These are phyloP conservation scores for Bolinopsis microptera DNA, from an alignment of 37 sponge, comb jelly and placozoan genomes.

Conservation along the genomic window DNA sequence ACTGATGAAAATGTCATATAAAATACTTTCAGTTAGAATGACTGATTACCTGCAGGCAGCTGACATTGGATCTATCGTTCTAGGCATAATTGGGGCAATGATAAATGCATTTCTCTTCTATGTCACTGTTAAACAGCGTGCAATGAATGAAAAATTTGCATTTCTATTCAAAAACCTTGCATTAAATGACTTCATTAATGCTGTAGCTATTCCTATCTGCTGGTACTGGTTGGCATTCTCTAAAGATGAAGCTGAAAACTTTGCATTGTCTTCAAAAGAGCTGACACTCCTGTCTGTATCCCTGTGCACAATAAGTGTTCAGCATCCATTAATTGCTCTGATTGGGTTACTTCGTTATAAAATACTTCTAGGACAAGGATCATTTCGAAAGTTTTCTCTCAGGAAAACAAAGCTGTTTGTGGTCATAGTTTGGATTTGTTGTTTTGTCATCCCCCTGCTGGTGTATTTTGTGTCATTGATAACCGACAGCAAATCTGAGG, in stretches of 20 bases:
- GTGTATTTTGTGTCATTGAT: background rate
- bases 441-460: background rate
- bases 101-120: background rate
- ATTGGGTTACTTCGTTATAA: background rate
- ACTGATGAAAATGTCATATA: too few relatives aligned
- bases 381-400: background rate
- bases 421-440: background rate
- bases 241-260: background rate
- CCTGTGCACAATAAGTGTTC: background rate
- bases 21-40: too few relatives aligned
- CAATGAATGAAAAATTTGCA: background rate
- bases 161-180: background rate
- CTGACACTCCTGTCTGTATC: background rate
- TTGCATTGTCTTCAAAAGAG: background rate
- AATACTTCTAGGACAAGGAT: background rate
- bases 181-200: background rate
- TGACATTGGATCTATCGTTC: background rate
- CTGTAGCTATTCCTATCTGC: background rate
- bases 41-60: background rate
- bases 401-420: background rate
- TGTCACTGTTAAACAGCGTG: background rate
- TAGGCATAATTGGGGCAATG: background rate
- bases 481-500: background rate
- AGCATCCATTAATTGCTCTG: background rate
- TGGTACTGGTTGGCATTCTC: background rate